Conservation (phyloP, 2,113 vertebrate genomes). For the Seriola rivoliana region DNA sequence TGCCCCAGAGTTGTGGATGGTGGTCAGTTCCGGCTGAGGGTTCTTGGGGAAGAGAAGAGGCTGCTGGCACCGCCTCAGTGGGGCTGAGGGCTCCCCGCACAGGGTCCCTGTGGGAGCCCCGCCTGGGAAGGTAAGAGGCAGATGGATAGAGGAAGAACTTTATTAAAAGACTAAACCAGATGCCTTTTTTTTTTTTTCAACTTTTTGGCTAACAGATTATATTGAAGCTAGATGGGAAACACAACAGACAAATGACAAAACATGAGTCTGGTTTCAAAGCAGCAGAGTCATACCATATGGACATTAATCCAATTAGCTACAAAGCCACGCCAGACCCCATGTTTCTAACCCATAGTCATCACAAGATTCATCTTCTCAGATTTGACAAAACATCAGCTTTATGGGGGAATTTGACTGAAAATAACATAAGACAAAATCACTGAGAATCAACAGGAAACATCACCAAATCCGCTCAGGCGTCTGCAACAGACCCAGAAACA, state of each 20-base stretch:
- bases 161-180: neutral
- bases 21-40: constrained; percentile 76
- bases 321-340: constrained; percentile 44
- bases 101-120: constrained; percentile 81
- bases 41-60: constrained; percentile 83
- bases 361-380: constrained; percentile 52
- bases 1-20: constrained; percentile 79
- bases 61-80: constrained; percentile 85
- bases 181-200: neutral
- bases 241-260: constrained; percentile 42
- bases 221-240: constrained; percentile 49
- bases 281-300: constrained; percentile 66
- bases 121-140: constrained; percentile 58
- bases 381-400: constrained; percentile 50
- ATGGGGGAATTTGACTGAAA: constrained; percentile 8
- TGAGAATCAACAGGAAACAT: constrained; percentile 61
- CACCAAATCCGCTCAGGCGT: constrained; percentile 63
- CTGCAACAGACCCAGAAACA: constrained; percentile 55
- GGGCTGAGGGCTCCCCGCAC: constrained; percentile 85
- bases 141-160: neutral
- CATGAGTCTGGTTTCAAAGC: constrained; percentile 62
- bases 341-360: constrained; percentile 33
- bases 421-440: constrained; percentile 51
- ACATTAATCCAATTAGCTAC: constrained; percentile 69
- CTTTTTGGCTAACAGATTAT: neutral